Conservation (phyloP, 2,113 vertebrate species). For the Telmatochromis bifrenatus region DNA sequence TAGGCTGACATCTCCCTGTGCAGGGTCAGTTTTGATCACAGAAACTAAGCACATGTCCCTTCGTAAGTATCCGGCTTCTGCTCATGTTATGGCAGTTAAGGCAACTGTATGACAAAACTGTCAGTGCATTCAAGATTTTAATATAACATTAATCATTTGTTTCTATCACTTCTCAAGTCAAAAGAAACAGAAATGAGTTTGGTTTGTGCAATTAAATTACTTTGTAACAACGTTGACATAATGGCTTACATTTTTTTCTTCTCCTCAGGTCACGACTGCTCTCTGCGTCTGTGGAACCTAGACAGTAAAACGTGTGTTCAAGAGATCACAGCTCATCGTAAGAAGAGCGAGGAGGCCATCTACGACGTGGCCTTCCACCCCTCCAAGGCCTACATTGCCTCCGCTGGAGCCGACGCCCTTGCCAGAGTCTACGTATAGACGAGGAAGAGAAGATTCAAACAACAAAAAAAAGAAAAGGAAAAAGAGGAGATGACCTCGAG, state of each 20-base stretch:
- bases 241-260: background rate
- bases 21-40: background rate
- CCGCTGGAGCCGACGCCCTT: constrained; percentile 95
- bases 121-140: background rate
- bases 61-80: background rate
- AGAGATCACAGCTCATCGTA: constrained; percentile 98
- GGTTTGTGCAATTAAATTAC: background rate
- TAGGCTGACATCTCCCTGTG: background rate
- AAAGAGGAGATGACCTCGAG: background rate
- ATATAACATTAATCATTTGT: background rate
- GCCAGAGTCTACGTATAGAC: constrained; percentile 95
- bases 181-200: background rate
- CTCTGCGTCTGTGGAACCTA: constrained; percentile 97
- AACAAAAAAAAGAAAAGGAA: background rate
- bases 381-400: constrained; percentile 98
- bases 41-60: background rate
- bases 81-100: background rate
- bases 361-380: constrained; percentile 99
- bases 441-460: background rate
- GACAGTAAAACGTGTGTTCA: constrained; percentile 99
- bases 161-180: background rate
- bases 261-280: constrained; percentile 92
- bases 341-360: constrained; percentile 98
- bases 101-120: background rate
- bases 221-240: background rate